A percentile compares a stretch with the other conserved stretches of the same genome.
These are phyloP conservation scores for Halocynthia roretzi DNA, from an alignment of 23 tunicate species.

Conservation along the genomic window DNA sequence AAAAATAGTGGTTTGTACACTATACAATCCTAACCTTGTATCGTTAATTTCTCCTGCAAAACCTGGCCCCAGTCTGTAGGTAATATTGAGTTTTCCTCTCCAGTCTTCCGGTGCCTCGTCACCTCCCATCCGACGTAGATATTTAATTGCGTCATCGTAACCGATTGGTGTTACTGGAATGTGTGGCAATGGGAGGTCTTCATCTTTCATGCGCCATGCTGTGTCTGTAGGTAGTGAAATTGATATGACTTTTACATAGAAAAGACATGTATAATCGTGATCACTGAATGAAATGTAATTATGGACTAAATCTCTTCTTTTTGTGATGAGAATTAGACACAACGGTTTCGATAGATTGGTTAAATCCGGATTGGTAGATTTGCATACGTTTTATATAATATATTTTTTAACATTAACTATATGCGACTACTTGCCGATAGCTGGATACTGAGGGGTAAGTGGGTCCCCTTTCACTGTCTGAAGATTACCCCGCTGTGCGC, in stretches of 20 bases:
- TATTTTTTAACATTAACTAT: background rate
- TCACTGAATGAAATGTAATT: too few species aligned
- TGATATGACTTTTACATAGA: background rate
- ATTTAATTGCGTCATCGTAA: conserved; percentile 18
- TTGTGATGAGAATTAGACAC: too few species aligned
- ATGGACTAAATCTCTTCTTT: too few species aligned
- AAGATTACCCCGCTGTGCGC: conserved; percentile 32
- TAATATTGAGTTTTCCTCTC: conserved; percentile 25
- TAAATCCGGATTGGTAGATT: too few species aligned
- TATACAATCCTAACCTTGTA: conserved; percentile 1
- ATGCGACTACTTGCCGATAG: conserved; percentile 21
- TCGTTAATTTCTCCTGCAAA: conserved; percentile 13
- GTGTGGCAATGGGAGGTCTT: conserved; percentile 7
- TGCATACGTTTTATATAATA: too few species aligned
- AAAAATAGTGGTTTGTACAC: background rate
- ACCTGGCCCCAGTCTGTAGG: conserved; percentile 31
- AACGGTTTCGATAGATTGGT: too few species aligned
- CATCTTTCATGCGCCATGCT: conserved; percentile 40
- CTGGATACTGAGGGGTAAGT: conserved; percentile 33
- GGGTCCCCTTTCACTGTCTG: conserved; percentile 25
- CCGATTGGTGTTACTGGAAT: conserved; percentile 22
- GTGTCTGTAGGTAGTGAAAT: conserved; percentile 12
- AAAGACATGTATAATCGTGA: too few species aligned
- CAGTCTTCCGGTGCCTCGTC: conserved; percentile 14
- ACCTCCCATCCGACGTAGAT: conserved; percentile 20